Percentiles rank a stretch among this genome's conserved stretches.
These are phyloP conservation scores for Urocolius indicus DNA, from an alignment of 2,113 vertebrate genomes.

Conservation along the genomic window DNA sequence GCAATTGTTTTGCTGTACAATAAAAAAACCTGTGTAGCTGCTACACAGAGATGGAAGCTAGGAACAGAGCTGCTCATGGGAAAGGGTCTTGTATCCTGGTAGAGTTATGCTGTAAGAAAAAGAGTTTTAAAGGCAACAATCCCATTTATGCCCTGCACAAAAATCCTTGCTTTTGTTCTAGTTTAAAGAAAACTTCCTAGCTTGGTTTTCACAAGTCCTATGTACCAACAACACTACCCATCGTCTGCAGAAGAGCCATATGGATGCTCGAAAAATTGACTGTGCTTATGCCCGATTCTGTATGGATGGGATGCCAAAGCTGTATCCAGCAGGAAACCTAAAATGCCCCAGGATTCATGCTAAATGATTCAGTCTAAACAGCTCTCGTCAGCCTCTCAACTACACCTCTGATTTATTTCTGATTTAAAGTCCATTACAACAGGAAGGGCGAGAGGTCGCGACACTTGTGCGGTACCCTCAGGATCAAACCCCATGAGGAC, in stretches of 20 bases:
- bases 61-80: not conserved
- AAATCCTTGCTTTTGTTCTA: not conserved
- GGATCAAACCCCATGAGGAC: not conserved
- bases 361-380: conserved; percentile 20
- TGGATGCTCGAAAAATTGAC: not conserved
- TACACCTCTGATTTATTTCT: conserved; percentile 57
- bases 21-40: not conserved
- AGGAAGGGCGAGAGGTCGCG: conserved; percentile 28
- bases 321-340: not conserved
- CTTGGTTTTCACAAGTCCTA: not conserved
- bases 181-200: not conserved
- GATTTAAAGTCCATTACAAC: conserved; percentile 44
- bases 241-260: not conserved
- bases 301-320: not conserved
- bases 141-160: not conserved
- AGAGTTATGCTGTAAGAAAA: not conserved
- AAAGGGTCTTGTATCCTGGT: not conserved
- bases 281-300: not conserved
- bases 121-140: not conserved
- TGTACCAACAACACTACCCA: not conserved
- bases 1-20: conserved; percentile 44
- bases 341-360: conserved; percentile 13
- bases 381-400: not conserved
- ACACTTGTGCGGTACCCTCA: not conserved
- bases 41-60: not conserved